These are phyloP conservation scores for Ichneumoninae sp. DNA, from an alignment of 2,888 invertebrate species.

Conservation along the genomic window DNA sequence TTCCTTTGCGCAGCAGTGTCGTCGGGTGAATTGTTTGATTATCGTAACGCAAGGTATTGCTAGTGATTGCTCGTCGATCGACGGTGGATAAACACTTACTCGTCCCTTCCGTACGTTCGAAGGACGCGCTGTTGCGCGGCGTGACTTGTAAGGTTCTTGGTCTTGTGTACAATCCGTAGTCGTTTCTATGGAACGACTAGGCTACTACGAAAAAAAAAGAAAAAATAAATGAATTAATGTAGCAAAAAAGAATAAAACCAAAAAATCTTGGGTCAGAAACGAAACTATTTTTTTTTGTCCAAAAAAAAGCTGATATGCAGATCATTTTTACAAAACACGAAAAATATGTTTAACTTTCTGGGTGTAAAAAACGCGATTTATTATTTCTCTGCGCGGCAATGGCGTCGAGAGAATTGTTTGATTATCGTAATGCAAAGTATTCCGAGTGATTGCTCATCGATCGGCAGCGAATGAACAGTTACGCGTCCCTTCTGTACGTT, in stretches of 20 bases:
- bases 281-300: no score
- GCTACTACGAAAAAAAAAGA: constrained; percentile 5
- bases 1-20: no score
- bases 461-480: neutral
- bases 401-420: neutral
- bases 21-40: neutral
- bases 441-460: neutral
- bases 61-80: neutral
- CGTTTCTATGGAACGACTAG: constrained; percentile 38
- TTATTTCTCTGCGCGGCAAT: neutral
- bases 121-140: constrained; percentile 57
- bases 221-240: no score
- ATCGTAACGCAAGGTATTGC: neutral
- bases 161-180: constrained; percentile 45
- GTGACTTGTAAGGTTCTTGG: constrained; percentile 62
- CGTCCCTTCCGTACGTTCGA: neutral
- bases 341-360: no score
- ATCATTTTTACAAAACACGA: no score
- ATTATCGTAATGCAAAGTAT: neutral
- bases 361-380: neutral
- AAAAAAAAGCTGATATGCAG: no score
- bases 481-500: neutral
- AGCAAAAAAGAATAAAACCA: no score
- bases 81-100: neutral
- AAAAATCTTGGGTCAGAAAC: no score